phyloP scores from a whole-genome alignment of 2,797 vertebrate genomes.

The Helostoma temminkii region DNA sequence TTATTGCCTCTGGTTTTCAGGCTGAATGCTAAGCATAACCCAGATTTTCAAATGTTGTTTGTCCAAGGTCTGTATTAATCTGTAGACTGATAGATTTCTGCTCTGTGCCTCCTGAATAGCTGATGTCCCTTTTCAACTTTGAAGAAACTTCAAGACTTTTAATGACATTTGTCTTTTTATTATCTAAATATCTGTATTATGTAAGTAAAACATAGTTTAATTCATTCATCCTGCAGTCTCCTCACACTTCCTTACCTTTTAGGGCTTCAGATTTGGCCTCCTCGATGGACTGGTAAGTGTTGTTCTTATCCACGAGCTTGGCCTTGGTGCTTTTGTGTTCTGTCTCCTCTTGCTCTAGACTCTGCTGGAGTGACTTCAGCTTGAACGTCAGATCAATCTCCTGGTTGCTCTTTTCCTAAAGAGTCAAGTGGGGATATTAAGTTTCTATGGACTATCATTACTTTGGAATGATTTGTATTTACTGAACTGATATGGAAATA shows the following conservation, averaged over 20 bases:
- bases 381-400: conserved; percentile 97
- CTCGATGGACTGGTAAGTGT: conserved; percentile 92
- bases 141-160: too few relatives aligned
- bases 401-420: conserved; percentile 94
- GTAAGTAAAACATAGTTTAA: conserved; percentile 7
- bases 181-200: too few relatives aligned
- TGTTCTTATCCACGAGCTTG: conserved; percentile 91
- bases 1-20: too few relatives aligned
- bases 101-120: too few relatives aligned
- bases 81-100: too few relatives aligned
- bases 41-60: too few relatives aligned
- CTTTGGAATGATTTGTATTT: not conserved
- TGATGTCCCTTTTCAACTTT: too few relatives aligned
- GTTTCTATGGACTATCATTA: not conserved
- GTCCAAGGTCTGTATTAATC: too few relatives aligned
- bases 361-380: conserved; percentile 94
- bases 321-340: conserved; percentile 94
- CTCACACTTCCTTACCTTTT: conserved; percentile 84
- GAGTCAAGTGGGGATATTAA: conserved; percentile 8
- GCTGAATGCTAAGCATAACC: not conserved
- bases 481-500: not conserved
- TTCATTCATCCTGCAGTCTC: not conserved
- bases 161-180: too few relatives aligned
- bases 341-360: conserved; percentile 93
- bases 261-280: conserved; percentile 95